Base-by-base conservation (phyloP, 2,888 invertebrate genomes). In the Flexamia atlantica region DNA sequence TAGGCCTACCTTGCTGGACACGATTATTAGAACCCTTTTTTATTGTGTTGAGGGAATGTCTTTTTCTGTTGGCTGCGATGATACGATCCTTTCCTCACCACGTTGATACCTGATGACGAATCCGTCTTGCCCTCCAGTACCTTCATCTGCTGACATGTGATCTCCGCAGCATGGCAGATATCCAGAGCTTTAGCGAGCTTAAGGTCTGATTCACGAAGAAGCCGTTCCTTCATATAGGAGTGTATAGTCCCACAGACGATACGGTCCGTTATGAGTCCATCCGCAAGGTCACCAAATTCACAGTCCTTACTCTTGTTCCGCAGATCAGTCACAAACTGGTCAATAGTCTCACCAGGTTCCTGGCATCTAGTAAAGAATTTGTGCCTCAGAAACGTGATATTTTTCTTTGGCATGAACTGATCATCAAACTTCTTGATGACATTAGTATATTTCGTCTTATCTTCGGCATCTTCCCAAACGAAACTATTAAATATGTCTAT, bases 341-440 rank as follows among this genome's bases (percentile, higher is more conserved):
- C 84, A 40, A 87, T 85, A 9, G 83, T 32, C 81, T 87, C 86
- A 32, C 84, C 83, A 28, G 83, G 72, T 14, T 84, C 83, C 85
- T 87, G 87, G n/a, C 68, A 70, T 68, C 82, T 85, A 83, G 87
- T 84, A 42, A 88, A 87, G n/a, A 88, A 87, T 84, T 83, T 85
- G 68, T 87, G 86, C 60, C 86, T 84, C 83, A 86, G 85, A 64
- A 86, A 85, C 1, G 86, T 86, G 1, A 87, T 60, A 81, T 87
- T 88, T 76, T 72, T 85, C 57, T 86, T 86, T 7, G 88, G 87
- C 14, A 85, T 36, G 64, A 87, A 87, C 53, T 87, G 84, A 1
- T 85, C 79, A 82, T 87, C 79, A 83, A 88, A 87, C 64, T 82
- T 86, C 20, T 85, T 72, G 14, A 86, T 30, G 20, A 86, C 64